Evolutionary conservation across 2,888 invertebrate species (phyloP), one percentile per base, ranked within the genome.

Genomic region (Eremobia ochroleuca): DNA sequence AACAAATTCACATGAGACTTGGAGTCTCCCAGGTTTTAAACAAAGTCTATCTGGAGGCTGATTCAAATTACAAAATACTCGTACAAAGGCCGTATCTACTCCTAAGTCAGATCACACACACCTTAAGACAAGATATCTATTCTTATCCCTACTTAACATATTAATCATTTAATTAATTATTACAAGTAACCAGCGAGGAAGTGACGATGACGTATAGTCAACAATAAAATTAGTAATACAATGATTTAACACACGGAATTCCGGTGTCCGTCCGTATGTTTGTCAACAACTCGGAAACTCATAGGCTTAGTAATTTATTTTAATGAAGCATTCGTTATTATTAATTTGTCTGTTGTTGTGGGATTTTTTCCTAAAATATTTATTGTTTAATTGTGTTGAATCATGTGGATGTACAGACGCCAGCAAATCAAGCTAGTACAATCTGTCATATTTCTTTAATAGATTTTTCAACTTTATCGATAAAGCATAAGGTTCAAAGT

Each of bases 211-310:
- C 55, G 80, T 58, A 40, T 71, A 52, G 25, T 59, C 69, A 85
- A 77, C 85, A 85, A 70, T 79, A 49, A 79, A 83, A 83, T 82
- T 82, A 79, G 85, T 84, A 70, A 85, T 68, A 40, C 69, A 79
- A 74, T 83, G 76, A 85, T 59, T 82, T 67, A 76, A 83, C 78
- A 76, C 31, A 65, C 83, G 84, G 87, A 87, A 87, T 87, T 87
- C 86, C 86, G 85, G 87, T 85, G 77, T 62, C n/a, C 40, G 74
- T 83, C 13, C 2, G 58, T 70, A n/a, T 87, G 86, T 86, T 88
- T 86, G 79, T 88, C 79, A 87, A 87, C 79, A 87, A 55, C 66
- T n/a, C 66, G 61, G 73, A 78, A 83, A 88, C 55, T 82, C 81
- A 87, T 76, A 13, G 65, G 81, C 13, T 80, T 81, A 76, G 21